Conservation (phyloP, 1,140 invertebrate species). For the Adoxophyes honmai region DNA sequence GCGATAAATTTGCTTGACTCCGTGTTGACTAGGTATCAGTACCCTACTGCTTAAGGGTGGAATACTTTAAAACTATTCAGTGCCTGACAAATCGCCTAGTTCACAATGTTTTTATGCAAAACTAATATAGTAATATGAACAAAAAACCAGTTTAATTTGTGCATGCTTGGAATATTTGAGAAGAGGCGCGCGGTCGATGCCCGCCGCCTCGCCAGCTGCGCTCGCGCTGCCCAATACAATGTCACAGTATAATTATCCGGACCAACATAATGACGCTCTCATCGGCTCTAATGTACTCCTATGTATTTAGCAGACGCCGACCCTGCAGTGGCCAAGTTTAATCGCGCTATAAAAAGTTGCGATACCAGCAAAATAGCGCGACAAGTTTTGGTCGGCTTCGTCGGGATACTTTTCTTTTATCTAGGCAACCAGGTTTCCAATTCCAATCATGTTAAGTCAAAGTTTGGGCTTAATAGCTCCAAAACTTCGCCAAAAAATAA, state of each 20-base stretch:
- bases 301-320: neutral
- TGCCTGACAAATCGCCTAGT: conserved; percentile 25
- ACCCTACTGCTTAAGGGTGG: neutral
- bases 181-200: conserved; percentile 64
- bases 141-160: conserved; percentile 73
- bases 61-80: too few species aligned
- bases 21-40: too few species aligned
- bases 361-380: too few species aligned
- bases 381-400: too few species aligned
- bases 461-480: too few species aligned
- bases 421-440: too few species aligned
- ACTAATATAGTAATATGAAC: conserved; percentile 63
- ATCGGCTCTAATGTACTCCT: neutral
- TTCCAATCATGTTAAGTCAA: too few species aligned
- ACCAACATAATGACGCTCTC: conserved; percentile 1
- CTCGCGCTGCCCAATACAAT: conserved; percentile 27
- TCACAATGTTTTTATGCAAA: conserved; percentile 60
- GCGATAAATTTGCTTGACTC: too few species aligned
- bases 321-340: neutral
- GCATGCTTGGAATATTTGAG: conserved; percentile 73
- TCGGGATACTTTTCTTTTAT: too few species aligned
- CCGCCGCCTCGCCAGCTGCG: conserved; percentile 30
- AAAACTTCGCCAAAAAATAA: too few species aligned
- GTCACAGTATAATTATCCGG: conserved; percentile 14
- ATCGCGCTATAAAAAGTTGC: too few species aligned